phyloP scores from a whole-genome alignment of 1,140 invertebrate genomes.

The Drosophila lacertosa region DNA sequence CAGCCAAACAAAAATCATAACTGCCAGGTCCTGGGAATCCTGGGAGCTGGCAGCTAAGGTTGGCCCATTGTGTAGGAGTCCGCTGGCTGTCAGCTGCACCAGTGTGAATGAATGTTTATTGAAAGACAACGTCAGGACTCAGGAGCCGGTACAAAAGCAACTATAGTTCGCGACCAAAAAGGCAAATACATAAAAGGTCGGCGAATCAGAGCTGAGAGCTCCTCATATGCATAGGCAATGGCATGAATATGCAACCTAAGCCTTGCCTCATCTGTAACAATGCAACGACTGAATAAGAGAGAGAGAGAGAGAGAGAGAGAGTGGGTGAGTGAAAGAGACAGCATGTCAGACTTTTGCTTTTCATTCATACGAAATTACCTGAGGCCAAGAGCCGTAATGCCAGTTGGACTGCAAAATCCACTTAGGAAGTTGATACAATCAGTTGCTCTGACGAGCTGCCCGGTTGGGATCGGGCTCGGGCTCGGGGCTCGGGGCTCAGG shows the following conservation, averaged over 20 bases:
- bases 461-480: neutral
- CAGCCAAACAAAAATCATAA: conserved; percentile 52
- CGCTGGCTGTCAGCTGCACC: neutral
- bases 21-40: conserved; percentile 4
- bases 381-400: conserved; percentile 81
- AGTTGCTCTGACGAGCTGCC: conserved; percentile 63
- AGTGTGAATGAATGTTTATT: conserved; percentile 54
- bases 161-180: conserved; percentile 48
- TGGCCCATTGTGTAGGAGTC: conserved; percentile 8
- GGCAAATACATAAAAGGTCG: conserved; percentile 67
- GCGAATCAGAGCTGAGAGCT: conserved; percentile 44
- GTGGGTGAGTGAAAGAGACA: neutral
- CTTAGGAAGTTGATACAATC: conserved; percentile 83
- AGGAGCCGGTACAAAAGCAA: too few species aligned
- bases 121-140: conserved; percentile 45
- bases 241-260: conserved; percentile 41
- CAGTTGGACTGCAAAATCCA: conserved; percentile 82
- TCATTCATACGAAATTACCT: conserved; percentile 82
- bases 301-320: neutral
- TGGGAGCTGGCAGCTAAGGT: neutral
- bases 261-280: conserved; percentile 24
- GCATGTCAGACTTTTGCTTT: conserved; percentile 69
- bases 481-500: neutral
- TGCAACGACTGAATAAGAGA: conserved; percentile 19
- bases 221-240: conserved; percentile 69